Evolutionary conservation across 2,797 vertebrate genomes (phyloP).

Genomic region (Threskiornis aethiopicus): DNA sequence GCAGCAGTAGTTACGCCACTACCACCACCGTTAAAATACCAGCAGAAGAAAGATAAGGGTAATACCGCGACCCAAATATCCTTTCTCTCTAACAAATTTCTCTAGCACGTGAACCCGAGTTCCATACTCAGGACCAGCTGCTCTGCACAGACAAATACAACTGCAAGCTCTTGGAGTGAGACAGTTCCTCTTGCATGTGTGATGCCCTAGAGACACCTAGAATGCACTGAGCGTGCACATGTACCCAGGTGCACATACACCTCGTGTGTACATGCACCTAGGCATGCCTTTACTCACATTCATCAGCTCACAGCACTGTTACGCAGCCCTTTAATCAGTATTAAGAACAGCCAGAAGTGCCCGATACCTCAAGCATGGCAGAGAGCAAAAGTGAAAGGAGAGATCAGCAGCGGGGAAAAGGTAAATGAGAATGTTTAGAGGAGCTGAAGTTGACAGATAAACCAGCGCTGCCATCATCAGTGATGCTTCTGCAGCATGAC

Average conservation of each 20-base stretch:
- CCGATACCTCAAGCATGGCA: neutral
- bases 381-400: neutral
- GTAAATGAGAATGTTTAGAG: neutral
- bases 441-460: neutral
- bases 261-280: fast-evolving
- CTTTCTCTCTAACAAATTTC: neutral
- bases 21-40: neutral
- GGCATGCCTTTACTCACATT: neutral
- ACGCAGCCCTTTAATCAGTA: neutral
- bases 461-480: neutral
- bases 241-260: neutral
- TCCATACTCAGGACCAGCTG: neutral
- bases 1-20: neutral
- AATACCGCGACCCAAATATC: neutral
- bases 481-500: neutral
- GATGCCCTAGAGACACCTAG: fast-evolving
- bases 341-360: neutral
- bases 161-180: neutral
- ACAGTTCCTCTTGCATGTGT: neutral
- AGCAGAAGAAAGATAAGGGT: neutral
- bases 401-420: neutral
- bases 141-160: neutral
- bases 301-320: neutral
- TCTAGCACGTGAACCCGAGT: neutral
- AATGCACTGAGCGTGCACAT: neutral